Conservation (phyloP, 30 jellyfish, hydroid and myxozoan genomes). For the Euphysa ruthae region DNA sequence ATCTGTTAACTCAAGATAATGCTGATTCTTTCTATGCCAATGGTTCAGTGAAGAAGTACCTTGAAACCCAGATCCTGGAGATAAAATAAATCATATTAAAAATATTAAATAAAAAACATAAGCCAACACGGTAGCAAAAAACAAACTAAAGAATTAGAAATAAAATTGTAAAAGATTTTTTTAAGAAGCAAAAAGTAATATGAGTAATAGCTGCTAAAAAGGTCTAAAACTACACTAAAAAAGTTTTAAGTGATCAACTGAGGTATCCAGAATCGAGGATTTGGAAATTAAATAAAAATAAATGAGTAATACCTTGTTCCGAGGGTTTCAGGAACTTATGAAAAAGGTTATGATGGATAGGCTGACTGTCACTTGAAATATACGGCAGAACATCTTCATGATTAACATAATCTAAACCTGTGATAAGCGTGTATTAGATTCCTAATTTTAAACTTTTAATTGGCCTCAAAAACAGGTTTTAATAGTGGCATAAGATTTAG, state of each 20-base stretch:
- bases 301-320: slow-evolving; percentile 50
- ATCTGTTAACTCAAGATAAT: slow-evolving; percentile 86
- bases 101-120: background rate
- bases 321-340: slow-evolving; percentile 64
- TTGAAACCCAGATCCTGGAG: slow-evolving; percentile 65
- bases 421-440: no score
- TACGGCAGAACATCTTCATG: slow-evolving; percentile 92
- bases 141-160: background rate
- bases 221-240: no score
- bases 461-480: background rate
- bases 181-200: background rate
- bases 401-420: slow-evolving; percentile 86
- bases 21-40: slow-evolving; percentile 97
- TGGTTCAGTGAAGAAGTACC: slow-evolving; percentile 73
- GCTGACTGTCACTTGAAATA: slow-evolving; percentile 77
- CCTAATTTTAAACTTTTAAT: no score
- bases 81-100: slow-evolving; percentile 21
- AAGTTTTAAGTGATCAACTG: no score
- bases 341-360: slow-evolving; percentile 92
- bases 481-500: no score
- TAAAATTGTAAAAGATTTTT: no score
- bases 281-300: no score
- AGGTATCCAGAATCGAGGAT: no score
- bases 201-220: background rate
- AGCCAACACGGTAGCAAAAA: background rate